These are phyloP conservation scores for Stenopsyche tienmushanensis DNA, from an alignment of 1,140 invertebrate genomes.

Conservation along the genomic window DNA sequence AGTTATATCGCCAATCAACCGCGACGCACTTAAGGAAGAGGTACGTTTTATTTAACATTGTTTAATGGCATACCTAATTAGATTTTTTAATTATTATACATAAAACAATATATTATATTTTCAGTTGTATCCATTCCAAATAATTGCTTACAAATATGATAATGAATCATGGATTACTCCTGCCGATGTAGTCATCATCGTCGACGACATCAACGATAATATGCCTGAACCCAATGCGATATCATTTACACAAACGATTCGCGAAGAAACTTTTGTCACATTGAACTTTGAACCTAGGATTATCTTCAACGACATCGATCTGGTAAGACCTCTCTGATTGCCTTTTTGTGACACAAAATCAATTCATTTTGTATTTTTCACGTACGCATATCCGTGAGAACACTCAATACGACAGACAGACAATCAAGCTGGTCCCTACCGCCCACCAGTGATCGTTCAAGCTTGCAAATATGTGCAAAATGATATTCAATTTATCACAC, in stretches of 20 bases:
- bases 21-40: slow-evolving; percentile 55
- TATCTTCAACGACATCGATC: slow-evolving; percentile 57
- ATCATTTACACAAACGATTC: slow-evolving; percentile 46
- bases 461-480: too few relatives aligned
- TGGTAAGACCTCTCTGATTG: too few relatives aligned
- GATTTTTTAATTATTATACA: too few relatives aligned
- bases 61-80: too few relatives aligned
- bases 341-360: too few relatives aligned
- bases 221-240: slow-evolving; percentile 48
- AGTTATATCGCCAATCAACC: slow-evolving; percentile 53
- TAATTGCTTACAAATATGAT: slow-evolving; percentile 56
- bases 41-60: slow-evolving; percentile 40
- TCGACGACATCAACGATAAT: slow-evolving; percentile 60
- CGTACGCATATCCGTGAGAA: too few relatives aligned
- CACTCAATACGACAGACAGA: too few relatives aligned
- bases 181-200: slow-evolving; percentile 52
- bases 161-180: slow-evolving; percentile 47
- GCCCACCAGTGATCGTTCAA: too few relatives aligned
- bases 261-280: slow-evolving; percentile 52
- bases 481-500: too few relatives aligned
- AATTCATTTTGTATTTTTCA: too few relatives aligned
- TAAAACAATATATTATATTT: background rate
- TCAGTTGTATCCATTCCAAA: slow-evolving; percentile 49
- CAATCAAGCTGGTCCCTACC: too few relatives aligned
- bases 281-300: slow-evolving; percentile 50